Evolutionary conservation across 2,797 vertebrate genomes (phyloP).

Genomic region (Phrynocephalus vlangalii): DNA sequence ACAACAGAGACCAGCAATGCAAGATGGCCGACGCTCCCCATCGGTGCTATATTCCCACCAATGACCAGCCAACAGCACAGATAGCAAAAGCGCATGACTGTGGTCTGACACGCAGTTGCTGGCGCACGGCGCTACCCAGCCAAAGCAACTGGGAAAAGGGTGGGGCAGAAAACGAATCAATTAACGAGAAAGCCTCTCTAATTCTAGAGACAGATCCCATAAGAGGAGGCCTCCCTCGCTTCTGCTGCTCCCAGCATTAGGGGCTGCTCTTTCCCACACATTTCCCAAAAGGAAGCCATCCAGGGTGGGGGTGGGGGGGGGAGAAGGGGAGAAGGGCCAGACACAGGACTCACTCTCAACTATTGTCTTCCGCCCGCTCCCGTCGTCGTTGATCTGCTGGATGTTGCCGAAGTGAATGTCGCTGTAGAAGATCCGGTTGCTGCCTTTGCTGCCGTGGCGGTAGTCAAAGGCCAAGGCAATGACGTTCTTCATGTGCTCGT

Average conservation of each 20-base stretch:
- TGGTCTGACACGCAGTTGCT: too few species aligned
- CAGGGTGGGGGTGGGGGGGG: rapidly evolving
- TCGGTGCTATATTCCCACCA: too few species aligned
- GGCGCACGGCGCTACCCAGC: not conserved
- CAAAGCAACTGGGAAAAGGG: not conserved
- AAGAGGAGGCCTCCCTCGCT: too few species aligned
- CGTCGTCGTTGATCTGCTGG: slow-evolving; percentile 94
- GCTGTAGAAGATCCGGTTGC: slow-evolving; percentile 96
- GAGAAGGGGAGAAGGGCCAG: too few species aligned
- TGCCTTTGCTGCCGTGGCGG: slow-evolving; percentile 85
- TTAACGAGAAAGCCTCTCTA: not conserved
- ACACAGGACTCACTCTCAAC: slow-evolving; percentile 89
- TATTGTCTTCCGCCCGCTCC: slow-evolving; percentile 89
- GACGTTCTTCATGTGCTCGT: slow-evolving; percentile 98
- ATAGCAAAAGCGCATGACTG: too few species aligned
- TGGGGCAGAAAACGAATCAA: not conserved
- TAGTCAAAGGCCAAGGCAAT: slow-evolving; percentile 96
- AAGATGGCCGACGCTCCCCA: too few species aligned
- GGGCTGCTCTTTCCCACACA: not conserved
- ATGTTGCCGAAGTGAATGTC: slow-evolving; percentile 99
- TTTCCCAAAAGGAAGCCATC: not conserved
- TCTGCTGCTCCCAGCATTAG: not conserved
- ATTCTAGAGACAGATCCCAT: too few species aligned
- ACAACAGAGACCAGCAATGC: too few species aligned
- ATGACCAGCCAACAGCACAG: too few species aligned